Conservation (phyloP, 2,113 vertebrate species). For the Clarias batrachus region DNA sequence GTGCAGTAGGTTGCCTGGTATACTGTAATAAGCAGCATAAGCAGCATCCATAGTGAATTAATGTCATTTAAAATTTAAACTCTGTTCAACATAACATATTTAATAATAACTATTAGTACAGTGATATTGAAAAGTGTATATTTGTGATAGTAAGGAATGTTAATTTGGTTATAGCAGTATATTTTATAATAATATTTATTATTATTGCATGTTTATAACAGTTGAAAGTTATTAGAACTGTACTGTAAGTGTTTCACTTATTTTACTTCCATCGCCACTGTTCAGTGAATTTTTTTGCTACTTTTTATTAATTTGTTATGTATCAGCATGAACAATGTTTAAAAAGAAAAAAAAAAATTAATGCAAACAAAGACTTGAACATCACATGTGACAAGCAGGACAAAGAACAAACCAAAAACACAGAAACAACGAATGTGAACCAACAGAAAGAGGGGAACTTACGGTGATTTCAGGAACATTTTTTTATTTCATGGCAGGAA, state of each 20-base stretch:
- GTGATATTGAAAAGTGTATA: not conserved
- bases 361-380: too few species aligned
- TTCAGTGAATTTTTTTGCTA: not conserved
- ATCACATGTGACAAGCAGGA: too few species aligned
- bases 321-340: too few species aligned
- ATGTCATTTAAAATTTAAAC: not conserved
- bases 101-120: not conserved
- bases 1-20: too few species aligned
- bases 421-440: too few species aligned
- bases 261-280: too few species aligned
- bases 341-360: too few species aligned
- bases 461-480: not conserved
- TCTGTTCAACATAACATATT: not conserved
- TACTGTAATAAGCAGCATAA: too few species aligned
- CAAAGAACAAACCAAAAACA: too few species aligned
- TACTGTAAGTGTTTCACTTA: not conserved
- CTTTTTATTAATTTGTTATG: not conserved
- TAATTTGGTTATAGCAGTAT: not conserved
- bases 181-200: not conserved
- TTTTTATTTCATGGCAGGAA: not conserved
- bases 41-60: too few species aligned
- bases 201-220: not conserved
- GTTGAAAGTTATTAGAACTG: not conserved
- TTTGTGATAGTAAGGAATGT: not conserved
- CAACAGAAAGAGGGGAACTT: too few species aligned